Percentiles rank a stretch among this genome's conserved stretches.
phyloP scores from a whole-genome alignment of 2,797 vertebrate species.

The Masticophis lateralis region DNA sequence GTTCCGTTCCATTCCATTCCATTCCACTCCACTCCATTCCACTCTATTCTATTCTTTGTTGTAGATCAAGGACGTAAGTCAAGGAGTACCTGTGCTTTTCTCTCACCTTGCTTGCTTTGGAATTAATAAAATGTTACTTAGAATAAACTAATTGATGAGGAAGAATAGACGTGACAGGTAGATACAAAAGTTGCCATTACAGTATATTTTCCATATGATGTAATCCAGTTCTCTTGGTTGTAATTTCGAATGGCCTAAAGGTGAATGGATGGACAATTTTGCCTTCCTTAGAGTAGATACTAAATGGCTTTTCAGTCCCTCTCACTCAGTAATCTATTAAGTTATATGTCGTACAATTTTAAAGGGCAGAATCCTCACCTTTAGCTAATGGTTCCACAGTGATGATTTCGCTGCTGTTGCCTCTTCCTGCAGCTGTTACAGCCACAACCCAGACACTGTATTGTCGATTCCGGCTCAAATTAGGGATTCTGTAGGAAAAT shows the following conservation, averaged over 20 bases:
- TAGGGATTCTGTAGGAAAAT: slow-evolving; percentile 93
- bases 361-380: slow-evolving; percentile 73
- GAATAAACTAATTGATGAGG: background rate
- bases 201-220: background rate
- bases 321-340: background rate
- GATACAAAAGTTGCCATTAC: background rate
- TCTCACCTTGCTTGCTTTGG: background rate
- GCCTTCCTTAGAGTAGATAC: no score
- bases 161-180: background rate
- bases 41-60: no score
- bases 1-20: no score
- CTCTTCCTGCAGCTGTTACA: slow-evolving; percentile 91
- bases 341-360: background rate
- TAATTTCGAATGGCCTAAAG: background rate
- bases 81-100: background rate
- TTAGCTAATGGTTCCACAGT: slow-evolving; percentile 91
- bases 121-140: background rate
- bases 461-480: slow-evolving; percentile 89
- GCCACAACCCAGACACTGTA: slow-evolving; percentile 99
- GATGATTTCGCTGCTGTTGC: slow-evolving; percentile 96
- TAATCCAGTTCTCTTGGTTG: background rate
- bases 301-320: background rate
- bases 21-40: no score
- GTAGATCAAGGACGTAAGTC: no score
- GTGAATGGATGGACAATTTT: background rate